Conservation (phyloP, 2,888 invertebrate species). For the Nephrotoma guestfalica region DNA sequence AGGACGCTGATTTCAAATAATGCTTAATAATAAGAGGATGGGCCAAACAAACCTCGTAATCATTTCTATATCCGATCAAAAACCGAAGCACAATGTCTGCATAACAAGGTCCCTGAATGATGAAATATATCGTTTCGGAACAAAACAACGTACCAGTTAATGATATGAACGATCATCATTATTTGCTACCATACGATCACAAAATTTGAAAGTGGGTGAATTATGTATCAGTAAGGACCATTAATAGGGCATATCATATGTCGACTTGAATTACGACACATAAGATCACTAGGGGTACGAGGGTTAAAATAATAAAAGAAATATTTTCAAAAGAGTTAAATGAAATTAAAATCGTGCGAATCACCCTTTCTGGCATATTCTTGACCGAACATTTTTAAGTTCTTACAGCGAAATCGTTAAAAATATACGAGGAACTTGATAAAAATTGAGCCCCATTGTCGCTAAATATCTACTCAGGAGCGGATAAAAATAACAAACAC, state of each 20-base stretch:
- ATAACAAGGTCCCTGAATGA: background rate
- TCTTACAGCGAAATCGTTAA: too few relatives aligned
- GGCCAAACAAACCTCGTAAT: background rate
- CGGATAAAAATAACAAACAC: too few relatives aligned
- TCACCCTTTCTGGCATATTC: too few relatives aligned
- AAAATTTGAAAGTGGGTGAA: slow-evolving; percentile 22
- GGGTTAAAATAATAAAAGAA: too few relatives aligned
- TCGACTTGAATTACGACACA: too few relatives aligned
- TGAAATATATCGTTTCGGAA: background rate
- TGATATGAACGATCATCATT: background rate
- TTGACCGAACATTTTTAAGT: too few relatives aligned
- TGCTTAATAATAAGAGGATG: background rate
- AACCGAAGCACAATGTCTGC: background rate
- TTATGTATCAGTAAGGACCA: slow-evolving; percentile 16
- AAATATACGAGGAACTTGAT: too few relatives aligned
- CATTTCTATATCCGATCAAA: background rate
- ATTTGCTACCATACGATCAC: background rate
- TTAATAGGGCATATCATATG: slow-evolving; percentile 13
- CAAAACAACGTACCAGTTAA: background rate
- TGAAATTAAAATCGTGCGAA: too few relatives aligned
- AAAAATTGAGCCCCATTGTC: too few relatives aligned
- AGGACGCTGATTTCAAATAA: background rate
- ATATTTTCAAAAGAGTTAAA: too few relatives aligned
- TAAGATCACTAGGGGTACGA: too few relatives aligned
- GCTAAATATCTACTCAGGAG: too few relatives aligned